These are phyloP conservation scores for Panagrolaimus sp. DNA, from an alignment of 1,140 invertebrate genomes.

Conservation along the genomic window DNA sequence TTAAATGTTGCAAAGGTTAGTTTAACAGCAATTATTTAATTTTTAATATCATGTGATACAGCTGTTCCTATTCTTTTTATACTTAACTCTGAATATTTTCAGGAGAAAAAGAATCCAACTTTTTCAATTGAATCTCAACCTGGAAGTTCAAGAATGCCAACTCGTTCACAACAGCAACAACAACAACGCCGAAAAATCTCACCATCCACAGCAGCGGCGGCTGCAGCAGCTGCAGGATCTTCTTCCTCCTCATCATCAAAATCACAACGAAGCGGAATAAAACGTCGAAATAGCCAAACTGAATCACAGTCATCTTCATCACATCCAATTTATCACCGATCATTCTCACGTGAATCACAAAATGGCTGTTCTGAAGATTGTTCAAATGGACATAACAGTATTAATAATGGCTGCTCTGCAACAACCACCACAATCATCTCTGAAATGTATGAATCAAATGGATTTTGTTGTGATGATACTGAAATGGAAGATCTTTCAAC, in stretches of 20 bases:
- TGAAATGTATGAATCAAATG: not conserved
- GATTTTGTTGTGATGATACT: not conserved
- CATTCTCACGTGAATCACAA: not conserved
- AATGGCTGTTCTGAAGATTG: not conserved
- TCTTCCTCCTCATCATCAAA: not conserved
- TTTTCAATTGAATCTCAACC: not conserved
- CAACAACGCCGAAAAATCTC: not conserved
- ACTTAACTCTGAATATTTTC: too few relatives aligned
- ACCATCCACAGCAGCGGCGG: not conserved
- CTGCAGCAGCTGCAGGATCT: not conserved
- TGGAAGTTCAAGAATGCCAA: not conserved
- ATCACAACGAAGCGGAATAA: not conserved
- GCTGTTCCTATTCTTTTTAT: too few relatives aligned
- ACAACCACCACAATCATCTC: not conserved
- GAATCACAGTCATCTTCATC: not conserved
- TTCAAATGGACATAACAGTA: not conserved
- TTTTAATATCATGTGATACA: not conserved
- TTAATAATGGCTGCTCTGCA: not conserved
- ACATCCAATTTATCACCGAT: too few relatives aligned
- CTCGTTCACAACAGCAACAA: not conserved
- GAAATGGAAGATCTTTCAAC: not conserved
- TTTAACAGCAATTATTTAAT: not conserved
- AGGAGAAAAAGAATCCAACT: not conserved
- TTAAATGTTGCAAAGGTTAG: slow-evolving; percentile 6
- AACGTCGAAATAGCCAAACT: not conserved